Conservation (phyloP, 2,888 invertebrate species). For the Mylabris sibirica region DNA sequence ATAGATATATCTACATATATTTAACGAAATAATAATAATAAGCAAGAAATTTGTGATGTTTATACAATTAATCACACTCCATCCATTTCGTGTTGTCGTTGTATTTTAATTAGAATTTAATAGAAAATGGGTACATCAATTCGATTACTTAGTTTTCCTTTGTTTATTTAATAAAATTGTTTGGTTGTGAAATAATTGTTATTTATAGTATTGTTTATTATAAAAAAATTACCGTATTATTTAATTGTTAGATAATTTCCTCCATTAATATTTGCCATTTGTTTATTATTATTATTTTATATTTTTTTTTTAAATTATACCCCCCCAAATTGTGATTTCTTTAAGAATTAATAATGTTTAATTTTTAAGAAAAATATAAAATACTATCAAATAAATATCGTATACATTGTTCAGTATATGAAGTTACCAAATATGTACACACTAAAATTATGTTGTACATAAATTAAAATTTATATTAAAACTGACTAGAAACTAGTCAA, state of each 20-base stretch:
- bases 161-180: constrained; percentile 33
- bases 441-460: constrained; percentile 55
- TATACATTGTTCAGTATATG: constrained; percentile 57
- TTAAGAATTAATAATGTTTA: constrained; percentile 39
- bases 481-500: constrained; percentile 61
- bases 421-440: constrained; percentile 63
- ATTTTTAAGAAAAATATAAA: constrained; percentile 35
- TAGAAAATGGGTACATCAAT: constrained; percentile 18
- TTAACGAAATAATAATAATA: constrained; percentile 24
- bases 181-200: constrained; percentile 55
- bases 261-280: constrained; percentile 35
- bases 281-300: constrained; percentile 43
- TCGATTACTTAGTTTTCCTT: constrained; percentile 33
- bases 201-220: constrained; percentile 40
- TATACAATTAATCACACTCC: constrained; percentile 20
- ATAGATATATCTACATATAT: background rate
- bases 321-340: constrained; percentile 60
- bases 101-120: constrained; percentile 30
- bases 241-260: constrained; percentile 32
- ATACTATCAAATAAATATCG: constrained; percentile 32
- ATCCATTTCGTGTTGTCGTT: constrained; percentile 28
- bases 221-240: constrained; percentile 35
- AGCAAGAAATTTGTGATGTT: constrained; percentile 40
- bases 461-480: constrained; percentile 43
- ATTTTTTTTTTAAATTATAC: constrained; percentile 42